phyloP scores from a whole-genome alignment of 2,113 vertebrate genomes.

The Lasiurus borealis region DNA sequence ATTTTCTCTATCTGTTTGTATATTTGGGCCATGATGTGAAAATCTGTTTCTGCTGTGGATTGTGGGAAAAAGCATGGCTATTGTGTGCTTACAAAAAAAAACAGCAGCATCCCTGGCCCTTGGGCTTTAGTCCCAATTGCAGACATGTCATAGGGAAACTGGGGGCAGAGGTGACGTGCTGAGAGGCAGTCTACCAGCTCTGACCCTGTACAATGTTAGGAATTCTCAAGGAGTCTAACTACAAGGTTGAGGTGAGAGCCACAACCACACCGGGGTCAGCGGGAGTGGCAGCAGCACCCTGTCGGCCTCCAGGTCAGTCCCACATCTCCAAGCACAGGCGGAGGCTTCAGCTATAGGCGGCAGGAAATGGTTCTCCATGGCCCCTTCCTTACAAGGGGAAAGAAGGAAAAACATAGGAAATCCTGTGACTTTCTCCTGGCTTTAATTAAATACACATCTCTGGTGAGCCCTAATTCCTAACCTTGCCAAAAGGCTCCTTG shows the following conservation, averaged over 20 bases:
- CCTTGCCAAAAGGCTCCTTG: constrained; percentile 37
- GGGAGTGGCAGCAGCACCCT: not conserved
- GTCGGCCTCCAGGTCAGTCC: not conserved
- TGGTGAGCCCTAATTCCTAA: not conserved
- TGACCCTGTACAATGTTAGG: not conserved
- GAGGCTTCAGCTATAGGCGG: not conserved
- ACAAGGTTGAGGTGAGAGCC: not conserved
- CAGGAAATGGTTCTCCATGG: not conserved
- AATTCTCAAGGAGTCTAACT: not conserved
- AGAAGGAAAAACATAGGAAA: not conserved
- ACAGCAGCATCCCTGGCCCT: not conserved
- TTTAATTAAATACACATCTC: not conserved
- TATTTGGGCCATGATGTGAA: not conserved
- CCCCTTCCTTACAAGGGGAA: not conserved
- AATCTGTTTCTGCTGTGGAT: not conserved
- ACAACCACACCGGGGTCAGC: not conserved
- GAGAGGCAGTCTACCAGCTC: not conserved
- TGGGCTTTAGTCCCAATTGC: too few relatives aligned
- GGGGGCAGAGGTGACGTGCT: not conserved
- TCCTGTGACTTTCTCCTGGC: not conserved
- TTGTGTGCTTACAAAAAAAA: not conserved
- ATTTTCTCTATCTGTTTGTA: not conserved
- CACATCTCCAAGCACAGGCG: not conserved
- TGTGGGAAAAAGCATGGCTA: accelerated
- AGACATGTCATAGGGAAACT: not conserved